Evolutionary conservation across 2,797 vertebrate species (phyloP), one percentile per base, ranked within the genome.

Genomic region (Girardinus metallicus): DNA sequence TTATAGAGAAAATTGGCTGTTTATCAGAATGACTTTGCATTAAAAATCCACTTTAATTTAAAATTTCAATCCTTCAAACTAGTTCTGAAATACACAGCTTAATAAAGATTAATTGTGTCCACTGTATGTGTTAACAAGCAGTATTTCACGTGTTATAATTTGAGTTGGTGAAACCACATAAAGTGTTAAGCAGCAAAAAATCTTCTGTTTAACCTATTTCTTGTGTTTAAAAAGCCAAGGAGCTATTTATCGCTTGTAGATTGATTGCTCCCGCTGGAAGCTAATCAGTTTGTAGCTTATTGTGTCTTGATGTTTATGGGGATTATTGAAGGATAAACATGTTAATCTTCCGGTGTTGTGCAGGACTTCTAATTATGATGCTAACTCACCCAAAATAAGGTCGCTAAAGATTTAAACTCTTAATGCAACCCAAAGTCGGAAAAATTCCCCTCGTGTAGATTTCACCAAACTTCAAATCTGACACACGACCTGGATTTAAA

Each of bases 251-350:
- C 87, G 87, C 82, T 91, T 53, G 73, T 70, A 94, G 93, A 95
- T 94, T 94, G 95, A 96, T 94, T 94, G 91, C 87, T 93, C 74
- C 83, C 91, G 91, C 91, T 91, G 92, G 89, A 93, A 89, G 88
- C 93, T 93, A 93, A 93, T 95, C 93, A 94, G 93, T 90, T 94
- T 94, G 93, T 94, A 91, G 89, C 92, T 94, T 82, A 88, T 91
- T 90, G 92, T 91, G 91, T 94, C 93, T 94, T 93, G 93, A 93
- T 94, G 91, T 95, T 95, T 93, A 95, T 94, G 88, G 86, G 94
- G 94, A 94, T 95, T 95, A 94, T 93, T 86, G 83, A 73, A 93
- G 93, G 93, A 95, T 95, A 94, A 95, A 95, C 92, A 92, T 86
- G 87, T 83, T 94, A 94, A 94, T 94, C 93, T 92, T 64, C 86